Evolutionary conservation across 1,140 invertebrate species (phyloP).

Genomic region (Zaprionus inermis): DNA sequence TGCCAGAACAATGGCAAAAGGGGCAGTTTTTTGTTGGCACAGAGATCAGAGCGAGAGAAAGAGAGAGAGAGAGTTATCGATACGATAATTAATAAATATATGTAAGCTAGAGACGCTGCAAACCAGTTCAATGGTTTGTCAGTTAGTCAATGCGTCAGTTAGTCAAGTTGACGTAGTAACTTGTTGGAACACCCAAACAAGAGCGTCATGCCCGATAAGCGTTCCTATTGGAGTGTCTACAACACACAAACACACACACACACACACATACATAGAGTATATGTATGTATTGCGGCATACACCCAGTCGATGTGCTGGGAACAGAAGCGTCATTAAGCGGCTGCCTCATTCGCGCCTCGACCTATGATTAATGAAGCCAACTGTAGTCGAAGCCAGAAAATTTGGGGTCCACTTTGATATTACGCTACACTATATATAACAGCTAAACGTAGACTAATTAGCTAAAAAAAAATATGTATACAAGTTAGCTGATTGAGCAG

Average conservation of each 20-base stretch:
- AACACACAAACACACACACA: conserved; percentile 4
- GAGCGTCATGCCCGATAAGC: conserved; percentile 69
- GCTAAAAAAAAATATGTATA: not conserved
- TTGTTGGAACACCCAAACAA: conserved; percentile 66
- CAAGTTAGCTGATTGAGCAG: not conserved
- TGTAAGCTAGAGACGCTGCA: conserved; percentile 37
- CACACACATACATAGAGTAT: conserved; percentile 1
- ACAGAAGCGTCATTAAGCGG: conserved; percentile 59
- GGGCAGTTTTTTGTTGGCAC: conserved; percentile 32
- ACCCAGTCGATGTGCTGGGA: conserved; percentile 26
- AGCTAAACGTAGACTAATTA: not conserved
- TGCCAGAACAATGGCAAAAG: conserved; percentile 54
- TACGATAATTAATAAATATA: conserved; percentile 79
- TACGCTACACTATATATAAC: conserved; percentile 1
- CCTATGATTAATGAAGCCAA: conserved; percentile 69
- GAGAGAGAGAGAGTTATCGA: conserved; percentile 64
- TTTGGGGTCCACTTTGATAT: conserved; percentile 50
- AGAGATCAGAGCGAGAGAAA: conserved; percentile 23
- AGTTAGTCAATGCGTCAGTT: conserved; percentile 4
- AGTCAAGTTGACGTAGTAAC: conserved; percentile 39
- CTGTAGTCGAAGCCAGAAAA: conserved; percentile 52
- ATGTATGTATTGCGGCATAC: conserved; percentile 6
- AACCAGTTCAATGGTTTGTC: conserved; percentile 58
- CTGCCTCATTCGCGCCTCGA: conserved; percentile 23
- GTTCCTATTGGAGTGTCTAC: conserved; percentile 19